Evolutionary conservation across 2,113 vertebrate genomes (phyloP).

Genomic region (Heterocephalus glaber): DNA sequence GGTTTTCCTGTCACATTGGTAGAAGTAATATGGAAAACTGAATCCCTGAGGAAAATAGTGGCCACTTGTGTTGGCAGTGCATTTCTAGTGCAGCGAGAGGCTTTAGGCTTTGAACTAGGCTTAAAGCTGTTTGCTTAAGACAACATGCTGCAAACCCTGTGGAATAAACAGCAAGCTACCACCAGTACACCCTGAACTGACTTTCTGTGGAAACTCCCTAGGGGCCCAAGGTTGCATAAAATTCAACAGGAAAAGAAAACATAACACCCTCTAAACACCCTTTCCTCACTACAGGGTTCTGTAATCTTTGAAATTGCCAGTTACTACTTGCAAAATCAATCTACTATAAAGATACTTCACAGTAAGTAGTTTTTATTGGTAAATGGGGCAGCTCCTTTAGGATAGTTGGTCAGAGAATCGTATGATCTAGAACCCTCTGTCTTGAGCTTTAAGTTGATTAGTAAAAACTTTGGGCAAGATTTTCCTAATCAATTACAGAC

Average conservation of each 20-base stretch:
- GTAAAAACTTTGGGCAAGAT: background rate
- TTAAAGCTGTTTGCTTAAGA: background rate
- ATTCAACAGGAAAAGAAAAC: background rate
- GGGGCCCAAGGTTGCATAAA: constrained; percentile 54
- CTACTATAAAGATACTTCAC: background rate
- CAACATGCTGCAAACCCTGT: background rate
- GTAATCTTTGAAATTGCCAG: background rate
- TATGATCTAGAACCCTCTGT: constrained; percentile 1
- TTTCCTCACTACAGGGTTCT: constrained; percentile 1
- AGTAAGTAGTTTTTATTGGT: constrained; percentile 12
- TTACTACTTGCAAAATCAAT: constrained; percentile 15
- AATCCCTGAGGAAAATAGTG: background rate
- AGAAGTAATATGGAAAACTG: background rate
- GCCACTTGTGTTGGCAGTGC: background rate
- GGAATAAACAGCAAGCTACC: constrained; percentile 44
- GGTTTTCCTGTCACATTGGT: background rate
- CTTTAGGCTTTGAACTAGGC: background rate
- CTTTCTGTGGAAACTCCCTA: constrained; percentile 35
- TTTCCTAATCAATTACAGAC: constrained; percentile 6
- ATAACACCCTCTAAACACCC: background rate
- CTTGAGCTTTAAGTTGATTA: background rate
- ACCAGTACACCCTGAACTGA: background rate
- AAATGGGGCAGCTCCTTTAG: background rate
- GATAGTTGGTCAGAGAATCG: background rate
- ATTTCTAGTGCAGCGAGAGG: background rate